Percentiles rank a stretch among this genome's conserved stretches.
Evolutionary conservation across 2,113 vertebrate genomes (phyloP).

Genomic region (Thomomys bottae): DNA sequence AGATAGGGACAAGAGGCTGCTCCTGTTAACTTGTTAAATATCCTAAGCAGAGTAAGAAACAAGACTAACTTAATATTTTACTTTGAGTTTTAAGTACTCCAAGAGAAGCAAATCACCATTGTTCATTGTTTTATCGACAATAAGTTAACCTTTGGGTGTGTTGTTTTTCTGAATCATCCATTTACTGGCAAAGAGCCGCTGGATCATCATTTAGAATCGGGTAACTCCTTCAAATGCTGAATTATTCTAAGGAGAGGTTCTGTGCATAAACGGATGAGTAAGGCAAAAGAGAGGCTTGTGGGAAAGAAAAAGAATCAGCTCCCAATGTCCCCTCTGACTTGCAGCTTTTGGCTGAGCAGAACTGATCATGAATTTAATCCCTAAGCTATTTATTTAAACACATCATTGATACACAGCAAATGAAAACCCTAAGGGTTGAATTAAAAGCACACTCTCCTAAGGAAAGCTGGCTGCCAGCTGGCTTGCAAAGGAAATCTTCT

Average conservation of each 20-base stretch:
- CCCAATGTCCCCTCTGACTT: neutral
- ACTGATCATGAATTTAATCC: conserved; percentile 14
- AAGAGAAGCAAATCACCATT: conserved; percentile 31
- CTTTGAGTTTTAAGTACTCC: conserved; percentile 22
- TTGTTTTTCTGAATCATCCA: conserved; percentile 4
- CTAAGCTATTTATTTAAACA: conserved; percentile 53
- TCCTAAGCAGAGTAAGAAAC: neutral
- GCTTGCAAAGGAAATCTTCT: neutral
- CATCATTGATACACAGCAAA: conserved; percentile 41
- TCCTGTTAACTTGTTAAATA: neutral
- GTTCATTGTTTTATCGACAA: conserved; percentile 12
- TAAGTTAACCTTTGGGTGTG: conserved; percentile 21
- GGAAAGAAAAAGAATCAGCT: conserved; percentile 10
- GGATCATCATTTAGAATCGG: conserved; percentile 8
- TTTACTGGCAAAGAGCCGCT: conserved; percentile 28
- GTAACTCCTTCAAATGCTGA: neutral
- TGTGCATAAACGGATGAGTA: neutral
- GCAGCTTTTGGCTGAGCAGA: conserved; percentile 43
- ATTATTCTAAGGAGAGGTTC: neutral
- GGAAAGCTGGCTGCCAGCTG: conserved; percentile 43
- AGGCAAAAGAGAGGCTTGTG: neutral
- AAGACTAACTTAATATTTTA: neutral
- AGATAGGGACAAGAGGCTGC: neutral
- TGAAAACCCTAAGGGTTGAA: conserved; percentile 40
- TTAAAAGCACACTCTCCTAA: conserved; percentile 42